Base-by-base conservation (phyloP, 1,140 invertebrate species). In the Dendroctonus ponderosae region DNA sequence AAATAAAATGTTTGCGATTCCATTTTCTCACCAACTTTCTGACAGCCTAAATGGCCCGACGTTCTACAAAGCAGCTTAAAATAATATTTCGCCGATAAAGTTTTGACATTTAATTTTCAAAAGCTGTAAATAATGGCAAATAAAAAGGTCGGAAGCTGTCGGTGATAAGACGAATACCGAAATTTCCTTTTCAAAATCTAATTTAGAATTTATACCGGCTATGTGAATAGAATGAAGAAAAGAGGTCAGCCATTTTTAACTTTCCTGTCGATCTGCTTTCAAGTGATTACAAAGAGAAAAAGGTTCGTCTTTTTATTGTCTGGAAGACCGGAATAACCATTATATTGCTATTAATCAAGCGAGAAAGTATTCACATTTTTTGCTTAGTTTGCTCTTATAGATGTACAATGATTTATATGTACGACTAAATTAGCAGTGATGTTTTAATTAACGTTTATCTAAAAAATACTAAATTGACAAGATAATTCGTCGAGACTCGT, bases 71-170 rank as follows among this genome's bases (percentile, higher is more conserved):
- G 15, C 6, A 9, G 50, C 50, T 46, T 46, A 11, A 52, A 52
- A 52, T 26, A 52, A 52, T 52, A 52, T 26, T 3, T 26, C 26
- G 26, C 26, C 26, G 26, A 26, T 37, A 26, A 52, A 52, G 38
- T 52, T 52, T 15, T 26, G n/a, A n/a, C n/a, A 26, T 52, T 52
- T 52, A n/a, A 52, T 52, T 52, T 52, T 52, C 50, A 26, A 9
- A 9, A 52, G n/a, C n/a, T n/a, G 50, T 37, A 52, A 26, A 48
- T 48, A 48, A 48, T 48, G 14, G 11, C 14, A 48, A 48, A 48
- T 48, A 48, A 52, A 52, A 52, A 5, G 50, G 50, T 52, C 50
- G 50, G n/a, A 52, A 52, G n/a, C 50, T 9, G 46, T 14, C 46
- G 46, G 46, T 8, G 4, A 14, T 48, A 48, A 14, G 46, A 52